phyloP scores from a whole-genome alignment of 2,888 invertebrate species.

The Dendrolimus pini region DNA sequence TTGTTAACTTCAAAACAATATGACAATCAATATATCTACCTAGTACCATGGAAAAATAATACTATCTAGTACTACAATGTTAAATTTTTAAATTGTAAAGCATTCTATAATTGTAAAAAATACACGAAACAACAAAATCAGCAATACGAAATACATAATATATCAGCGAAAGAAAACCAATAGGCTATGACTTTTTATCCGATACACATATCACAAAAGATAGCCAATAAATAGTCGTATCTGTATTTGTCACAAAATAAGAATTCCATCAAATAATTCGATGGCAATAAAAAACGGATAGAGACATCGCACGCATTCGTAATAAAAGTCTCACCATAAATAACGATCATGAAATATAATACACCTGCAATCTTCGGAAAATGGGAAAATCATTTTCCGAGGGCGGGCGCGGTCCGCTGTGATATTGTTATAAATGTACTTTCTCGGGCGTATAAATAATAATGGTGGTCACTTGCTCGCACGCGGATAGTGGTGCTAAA shows the following conservation, averaged over 20 bases:
- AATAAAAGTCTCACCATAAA: conserved; percentile 76
- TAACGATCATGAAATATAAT: conserved; percentile 77
- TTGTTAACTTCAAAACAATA: no score
- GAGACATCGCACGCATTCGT: conserved; percentile 76
- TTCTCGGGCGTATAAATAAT: conserved; percentile 71
- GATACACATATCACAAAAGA: conserved; percentile 44
- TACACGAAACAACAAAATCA: conserved; percentile 9
- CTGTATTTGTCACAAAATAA: conserved; percentile 60
- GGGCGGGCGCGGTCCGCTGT: conserved; percentile 73
- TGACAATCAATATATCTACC: no score
- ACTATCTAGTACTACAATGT: no score
- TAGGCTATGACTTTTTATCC: conserved; percentile 34
- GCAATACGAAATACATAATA: conserved; percentile 21
- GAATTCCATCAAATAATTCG: conserved; percentile 68
- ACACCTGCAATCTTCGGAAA: conserved; percentile 76
- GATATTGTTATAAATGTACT: conserved; percentile 77
- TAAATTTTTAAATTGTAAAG: no score
- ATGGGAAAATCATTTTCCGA: conserved; percentile 75
- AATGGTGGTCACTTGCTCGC: conserved; percentile 54
- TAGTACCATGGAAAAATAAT: no score
- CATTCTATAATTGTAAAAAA: no score
- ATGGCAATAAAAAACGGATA: conserved; percentile 70
- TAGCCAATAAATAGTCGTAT: conserved; percentile 48
- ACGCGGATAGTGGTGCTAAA: neutral
- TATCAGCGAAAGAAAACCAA: conserved; percentile 37